A percentile compares a stretch with the other conserved stretches of the same genome.
These are phyloP conservation scores for Takifugu flavidus DNA, from an alignment of 2,113 vertebrate genomes.

Conservation along the genomic window DNA sequence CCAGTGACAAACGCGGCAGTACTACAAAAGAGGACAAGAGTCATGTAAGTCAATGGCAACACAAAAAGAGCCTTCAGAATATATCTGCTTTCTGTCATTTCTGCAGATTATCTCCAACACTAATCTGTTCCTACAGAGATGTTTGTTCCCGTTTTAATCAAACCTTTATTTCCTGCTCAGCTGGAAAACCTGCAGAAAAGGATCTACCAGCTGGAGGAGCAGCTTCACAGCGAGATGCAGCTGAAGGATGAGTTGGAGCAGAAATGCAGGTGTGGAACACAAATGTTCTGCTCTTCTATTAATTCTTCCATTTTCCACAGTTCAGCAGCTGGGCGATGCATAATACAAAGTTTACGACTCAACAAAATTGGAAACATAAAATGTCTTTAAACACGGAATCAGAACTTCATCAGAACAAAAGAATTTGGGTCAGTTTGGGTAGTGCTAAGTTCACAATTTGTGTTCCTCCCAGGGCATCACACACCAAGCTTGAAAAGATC, in stretches of 20 bases:
- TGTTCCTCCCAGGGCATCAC: slow-evolving; percentile 79
- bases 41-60: slow-evolving; percentile 77
- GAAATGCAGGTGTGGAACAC: slow-evolving; percentile 87
- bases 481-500: slow-evolving; percentile 92
- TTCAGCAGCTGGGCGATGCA: too few species aligned
- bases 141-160: neutral
- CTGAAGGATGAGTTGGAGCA: slow-evolving; percentile 98
- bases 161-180: slow-evolving; percentile 67
- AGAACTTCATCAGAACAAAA: too few species aligned
- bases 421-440: too few species aligned
- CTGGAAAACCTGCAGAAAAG: slow-evolving; percentile 95
- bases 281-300: neutral
- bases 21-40: slow-evolving; percentile 87
- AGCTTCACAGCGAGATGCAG: slow-evolving; percentile 95
- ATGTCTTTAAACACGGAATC: too few species aligned
- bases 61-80: neutral
- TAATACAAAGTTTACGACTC: too few species aligned
- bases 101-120: neutral
- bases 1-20: slow-evolving; percentile 85
- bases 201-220: slow-evolving; percentile 93
- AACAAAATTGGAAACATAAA: too few species aligned
- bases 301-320: neutral
- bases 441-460: neutral
- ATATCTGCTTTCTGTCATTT: neutral
- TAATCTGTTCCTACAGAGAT: neutral